A percentile compares a stretch with the other conserved stretches of the same genome.
These are phyloP conservation scores for Athetis lepigone DNA, from an alignment of 2,888 invertebrate genomes.

Conservation along the genomic window DNA sequence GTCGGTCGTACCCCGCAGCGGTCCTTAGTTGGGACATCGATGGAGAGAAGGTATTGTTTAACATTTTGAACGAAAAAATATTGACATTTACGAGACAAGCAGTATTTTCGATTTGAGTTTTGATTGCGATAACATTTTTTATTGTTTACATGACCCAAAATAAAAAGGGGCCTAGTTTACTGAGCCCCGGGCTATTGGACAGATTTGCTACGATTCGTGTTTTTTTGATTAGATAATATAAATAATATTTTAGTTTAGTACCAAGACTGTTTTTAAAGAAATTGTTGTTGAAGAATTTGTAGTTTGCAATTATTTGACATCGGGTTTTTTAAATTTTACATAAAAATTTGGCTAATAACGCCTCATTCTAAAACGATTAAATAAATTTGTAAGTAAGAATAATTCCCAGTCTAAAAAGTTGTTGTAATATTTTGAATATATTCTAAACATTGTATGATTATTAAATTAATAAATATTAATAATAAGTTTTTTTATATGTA, in stretches of 20 bases:
- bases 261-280: too few species aligned
- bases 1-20: constrained; percentile 94
- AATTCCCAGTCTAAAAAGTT: too few species aligned
- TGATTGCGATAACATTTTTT: constrained; percentile 29
- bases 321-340: too few species aligned
- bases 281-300: too few species aligned
- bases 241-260: not conserved
- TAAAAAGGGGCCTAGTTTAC: constrained; percentile 19
- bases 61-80: constrained; percentile 47
- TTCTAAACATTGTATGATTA: too few species aligned
- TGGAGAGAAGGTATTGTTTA: constrained; percentile 92
- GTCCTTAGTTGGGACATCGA: constrained; percentile 95
- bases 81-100: constrained; percentile 44
- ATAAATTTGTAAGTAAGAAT: too few species aligned
- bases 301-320: too few species aligned
- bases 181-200: constrained; percentile 1
- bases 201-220: not conserved
- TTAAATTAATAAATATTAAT: too few species aligned
- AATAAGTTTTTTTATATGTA: too few species aligned
- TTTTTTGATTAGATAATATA: constrained; percentile 19
- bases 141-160: constrained; percentile 33
- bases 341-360: too few species aligned
- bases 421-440: too few species aligned
- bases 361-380: too few species aligned
- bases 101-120: constrained; percentile 34